phyloP scores from a whole-genome alignment of 1,140 invertebrate species.

The Caerostris extrusa region DNA sequence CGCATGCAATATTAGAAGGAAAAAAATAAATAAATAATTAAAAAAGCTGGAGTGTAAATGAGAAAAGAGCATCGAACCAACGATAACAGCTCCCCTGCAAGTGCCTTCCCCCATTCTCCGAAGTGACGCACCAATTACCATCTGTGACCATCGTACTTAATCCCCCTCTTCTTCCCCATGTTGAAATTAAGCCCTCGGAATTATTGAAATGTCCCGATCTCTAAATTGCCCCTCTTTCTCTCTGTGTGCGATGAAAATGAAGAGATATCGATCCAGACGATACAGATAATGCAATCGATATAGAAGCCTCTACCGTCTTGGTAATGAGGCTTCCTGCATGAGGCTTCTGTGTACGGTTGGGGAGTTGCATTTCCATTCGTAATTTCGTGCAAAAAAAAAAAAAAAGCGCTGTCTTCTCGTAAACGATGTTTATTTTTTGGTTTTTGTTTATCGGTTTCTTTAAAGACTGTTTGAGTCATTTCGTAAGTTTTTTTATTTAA shows the following conservation, averaged over 20 bases:
- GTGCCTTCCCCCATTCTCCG: neutral
- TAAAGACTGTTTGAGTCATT: no score
- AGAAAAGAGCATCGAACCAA: no score
- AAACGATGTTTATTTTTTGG: no score
- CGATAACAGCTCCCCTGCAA: neutral
- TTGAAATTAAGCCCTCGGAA: conserved; percentile 17
- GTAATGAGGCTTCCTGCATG: conserved; percentile 16
- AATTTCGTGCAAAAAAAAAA: neutral
- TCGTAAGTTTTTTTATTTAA: no score
- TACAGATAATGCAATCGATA: conserved; percentile 45
- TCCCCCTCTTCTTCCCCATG: neutral
- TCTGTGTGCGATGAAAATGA: conserved; percentile 61
- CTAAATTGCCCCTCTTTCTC: neutral
- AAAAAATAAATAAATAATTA: neutral
- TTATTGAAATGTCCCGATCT: conserved; percentile 38
- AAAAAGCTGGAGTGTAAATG: neutral
- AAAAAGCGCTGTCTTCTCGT: no score
- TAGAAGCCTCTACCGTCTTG: conserved; percentile 40
- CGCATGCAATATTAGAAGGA: neutral
- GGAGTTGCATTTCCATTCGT: neutral
- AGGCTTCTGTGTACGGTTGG: neutral
- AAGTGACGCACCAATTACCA: neutral
- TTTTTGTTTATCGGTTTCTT: no score
- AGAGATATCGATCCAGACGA: conserved; percentile 51
- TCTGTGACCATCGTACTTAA: neutral